Percentiles rank a stretch among this genome's conserved stretches.
phyloP scores from a whole-genome alignment of 2,888 invertebrate species.

The Parochlus steinenii region DNA sequence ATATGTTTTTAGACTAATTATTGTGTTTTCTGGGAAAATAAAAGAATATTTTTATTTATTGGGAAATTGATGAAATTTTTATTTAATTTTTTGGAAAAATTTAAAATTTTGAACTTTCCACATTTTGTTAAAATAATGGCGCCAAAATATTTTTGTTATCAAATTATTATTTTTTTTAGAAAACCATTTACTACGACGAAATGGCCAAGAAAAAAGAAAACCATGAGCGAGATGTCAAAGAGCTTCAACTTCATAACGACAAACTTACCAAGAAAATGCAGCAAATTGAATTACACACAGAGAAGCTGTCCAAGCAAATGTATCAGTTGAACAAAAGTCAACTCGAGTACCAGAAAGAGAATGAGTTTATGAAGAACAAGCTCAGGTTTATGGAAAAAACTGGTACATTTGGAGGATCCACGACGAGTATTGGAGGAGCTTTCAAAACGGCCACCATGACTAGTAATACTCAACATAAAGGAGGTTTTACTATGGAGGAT shows the following conservation, averaged over 20 bases:
- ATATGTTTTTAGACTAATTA: too few species aligned
- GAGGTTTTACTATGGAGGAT: conserved; percentile 53
- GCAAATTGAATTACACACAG: conserved; percentile 25
- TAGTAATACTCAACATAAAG: background rate
- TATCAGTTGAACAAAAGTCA: conserved; percentile 25
- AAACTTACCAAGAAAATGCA: conserved; percentile 17
- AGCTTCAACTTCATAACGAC: background rate
- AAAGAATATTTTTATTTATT: background rate
- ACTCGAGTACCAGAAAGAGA: conserved; percentile 26
- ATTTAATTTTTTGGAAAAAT: too few species aligned
- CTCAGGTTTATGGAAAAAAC: conserved; percentile 20
- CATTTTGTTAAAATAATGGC: too few species aligned
- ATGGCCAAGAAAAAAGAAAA: conserved; percentile 2
- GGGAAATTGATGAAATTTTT: too few species aligned
- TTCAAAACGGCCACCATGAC: background rate
- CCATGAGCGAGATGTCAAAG: background rate
- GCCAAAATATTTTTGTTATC: too few species aligned
- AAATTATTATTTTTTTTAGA: background rate
- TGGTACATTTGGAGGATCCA: conserved; percentile 3
- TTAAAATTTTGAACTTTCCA: too few species aligned
- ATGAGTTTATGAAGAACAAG: conserved; percentile 24
- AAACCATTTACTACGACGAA: conserved; percentile 1
- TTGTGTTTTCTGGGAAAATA: too few species aligned
- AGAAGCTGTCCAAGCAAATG: conserved; percentile 25
- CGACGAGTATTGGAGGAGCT: conserved; percentile 5